Conservation (phyloP, 2,113 vertebrate genomes). For the Chloropsis cyanopogon region DNA sequence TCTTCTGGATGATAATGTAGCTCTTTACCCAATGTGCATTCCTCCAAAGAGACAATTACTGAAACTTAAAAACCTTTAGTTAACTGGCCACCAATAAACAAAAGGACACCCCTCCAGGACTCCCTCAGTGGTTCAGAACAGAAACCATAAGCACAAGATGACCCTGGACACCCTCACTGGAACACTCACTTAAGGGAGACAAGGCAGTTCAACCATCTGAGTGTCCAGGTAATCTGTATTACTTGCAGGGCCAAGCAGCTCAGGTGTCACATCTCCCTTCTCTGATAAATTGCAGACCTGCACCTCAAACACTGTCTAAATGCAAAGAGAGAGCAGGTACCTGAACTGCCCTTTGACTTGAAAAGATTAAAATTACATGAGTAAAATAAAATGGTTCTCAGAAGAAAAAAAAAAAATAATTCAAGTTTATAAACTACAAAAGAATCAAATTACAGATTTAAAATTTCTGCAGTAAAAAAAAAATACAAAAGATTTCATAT, state of each 20-base stretch:
- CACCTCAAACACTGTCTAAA: neutral
- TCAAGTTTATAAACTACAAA: neutral
- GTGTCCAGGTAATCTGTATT: neutral
- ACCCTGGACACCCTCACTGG: neutral
- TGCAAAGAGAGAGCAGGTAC: neutral
- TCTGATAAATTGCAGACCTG: neutral
- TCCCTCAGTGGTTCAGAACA: neutral
- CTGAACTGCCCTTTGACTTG: neutral
- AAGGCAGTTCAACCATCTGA: neutral
- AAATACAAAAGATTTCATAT: neutral
- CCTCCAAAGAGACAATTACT: neutral
- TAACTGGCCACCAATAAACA: neutral
- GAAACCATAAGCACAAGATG: accelerated
- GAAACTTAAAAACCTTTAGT: neutral
- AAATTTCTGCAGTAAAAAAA: neutral
- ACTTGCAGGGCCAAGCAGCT: neutral
- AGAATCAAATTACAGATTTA: neutral
- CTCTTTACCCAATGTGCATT: neutral
- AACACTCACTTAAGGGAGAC: neutral
- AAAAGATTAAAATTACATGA: neutral
- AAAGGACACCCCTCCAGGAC: neutral
- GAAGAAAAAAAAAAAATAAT: neutral
- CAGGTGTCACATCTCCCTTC: neutral
- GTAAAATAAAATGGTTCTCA: neutral
- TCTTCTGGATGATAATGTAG: neutral